phyloP scores from a whole-genome alignment of 2,888 invertebrate species.

The Carabus problematicus region DNA sequence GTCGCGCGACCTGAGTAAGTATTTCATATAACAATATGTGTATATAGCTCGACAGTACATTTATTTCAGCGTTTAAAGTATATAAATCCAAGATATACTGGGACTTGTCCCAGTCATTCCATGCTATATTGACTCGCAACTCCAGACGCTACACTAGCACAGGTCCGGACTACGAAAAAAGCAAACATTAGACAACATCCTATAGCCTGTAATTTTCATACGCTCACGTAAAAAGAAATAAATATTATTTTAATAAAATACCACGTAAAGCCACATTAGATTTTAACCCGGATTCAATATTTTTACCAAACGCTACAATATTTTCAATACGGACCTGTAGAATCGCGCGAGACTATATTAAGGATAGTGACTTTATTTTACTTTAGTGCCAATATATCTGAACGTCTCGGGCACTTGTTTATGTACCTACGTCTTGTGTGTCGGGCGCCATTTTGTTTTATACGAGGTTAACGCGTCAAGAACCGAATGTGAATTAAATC shows the following conservation, averaged over 20 bases:
- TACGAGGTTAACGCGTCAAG: constrained; percentile 2
- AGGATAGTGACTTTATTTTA: constrained; percentile 34
- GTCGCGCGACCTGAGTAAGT: background rate
- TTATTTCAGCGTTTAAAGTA: constrained; percentile 16
- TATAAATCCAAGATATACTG: background rate
- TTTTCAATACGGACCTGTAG: no score
- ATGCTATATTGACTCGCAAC: no score
- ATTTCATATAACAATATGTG: constrained; percentile 17
- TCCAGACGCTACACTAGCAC: no score
- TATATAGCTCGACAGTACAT: constrained; percentile 6
- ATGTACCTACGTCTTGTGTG: constrained; percentile 27
- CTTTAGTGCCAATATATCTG: constrained; percentile 40
- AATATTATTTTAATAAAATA: no score
- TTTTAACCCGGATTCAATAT: no score
- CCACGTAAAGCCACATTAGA: no score
- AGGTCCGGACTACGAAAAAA: no score
- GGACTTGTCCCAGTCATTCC: no score
- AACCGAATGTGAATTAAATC: constrained; percentile 35
- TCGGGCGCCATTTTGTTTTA: constrained; percentile 35
- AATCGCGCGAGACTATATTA: constrained; percentile 14
- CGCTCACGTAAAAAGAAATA: no score
- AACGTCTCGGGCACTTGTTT: constrained; percentile 38
- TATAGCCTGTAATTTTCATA: no score
- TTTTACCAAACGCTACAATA: no score
- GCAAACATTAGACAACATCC: no score